These are phyloP conservation scores for Mus musculus DNA, from an alignment of 2,113 vertebrate genomes.

Conservation along the genomic window GRCm39 chr4:22494001-22494500, in stretches of 20 bases:
- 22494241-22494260: neutral
- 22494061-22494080: neutral
- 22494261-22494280: neutral
- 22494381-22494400: constrained; percentile 1
- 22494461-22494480: neutral
- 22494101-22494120: neutral
- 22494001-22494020: neutral
- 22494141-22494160: constrained; percentile 35
- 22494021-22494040: neutral
- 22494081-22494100: neutral
- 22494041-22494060: neutral
- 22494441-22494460: neutral
- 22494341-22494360: neutral
- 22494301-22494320: neutral
- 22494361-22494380: neutral
- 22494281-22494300: neutral
- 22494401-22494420: constrained; percentile 3
- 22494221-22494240: neutral
- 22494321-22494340: constrained; percentile 3
- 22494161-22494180: constrained; percentile 33
- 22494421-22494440: neutral
- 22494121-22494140: constrained; percentile 46
- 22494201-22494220: neutral
- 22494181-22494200: neutral
- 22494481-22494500: neutral